phyloP scores from a whole-genome alignment of 2,113 vertebrate species.

The Eptesicus fuscus region DNA sequence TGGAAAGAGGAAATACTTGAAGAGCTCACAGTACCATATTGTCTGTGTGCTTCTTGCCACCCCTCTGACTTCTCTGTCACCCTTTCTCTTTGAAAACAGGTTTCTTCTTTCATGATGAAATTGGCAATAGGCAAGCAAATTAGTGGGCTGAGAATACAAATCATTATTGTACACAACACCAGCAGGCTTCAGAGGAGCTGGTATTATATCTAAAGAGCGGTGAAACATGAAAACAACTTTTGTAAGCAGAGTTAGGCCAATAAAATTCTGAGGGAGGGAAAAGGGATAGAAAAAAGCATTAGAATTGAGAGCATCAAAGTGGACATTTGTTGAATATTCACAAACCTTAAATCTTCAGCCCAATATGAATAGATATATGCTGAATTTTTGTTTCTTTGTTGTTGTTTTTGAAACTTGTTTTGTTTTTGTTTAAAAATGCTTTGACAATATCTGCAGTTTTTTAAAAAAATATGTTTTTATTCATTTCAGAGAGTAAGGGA shows the following conservation, averaged over 20 bases:
- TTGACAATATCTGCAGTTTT: neutral
- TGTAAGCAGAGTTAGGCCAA: neutral
- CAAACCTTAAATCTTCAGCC: neutral
- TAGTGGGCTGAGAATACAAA: neutral
- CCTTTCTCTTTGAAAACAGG: neutral
- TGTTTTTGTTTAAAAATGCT: neutral
- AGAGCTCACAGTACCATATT: neutral
- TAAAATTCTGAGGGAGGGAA: neutral
- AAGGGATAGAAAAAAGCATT: neutral
- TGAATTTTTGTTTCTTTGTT: neutral
- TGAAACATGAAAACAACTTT: neutral
- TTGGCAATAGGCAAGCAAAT: neutral
- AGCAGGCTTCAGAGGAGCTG: neutral
- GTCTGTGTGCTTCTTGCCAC: neutral
- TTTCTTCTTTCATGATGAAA: conserved; percentile 11
- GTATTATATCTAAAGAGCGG: neutral
- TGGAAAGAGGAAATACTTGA: neutral
- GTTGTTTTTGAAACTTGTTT: neutral
- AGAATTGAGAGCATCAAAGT: neutral
- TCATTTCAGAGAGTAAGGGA: neutral
- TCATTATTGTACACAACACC: neutral
- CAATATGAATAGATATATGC: neutral
- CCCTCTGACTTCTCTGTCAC: accelerated
- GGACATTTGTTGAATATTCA: neutral
- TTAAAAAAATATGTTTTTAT: neutral